Conservation (phyloP, 2,888 invertebrate genomes). For the Meghimatium bilineatum region DNA sequence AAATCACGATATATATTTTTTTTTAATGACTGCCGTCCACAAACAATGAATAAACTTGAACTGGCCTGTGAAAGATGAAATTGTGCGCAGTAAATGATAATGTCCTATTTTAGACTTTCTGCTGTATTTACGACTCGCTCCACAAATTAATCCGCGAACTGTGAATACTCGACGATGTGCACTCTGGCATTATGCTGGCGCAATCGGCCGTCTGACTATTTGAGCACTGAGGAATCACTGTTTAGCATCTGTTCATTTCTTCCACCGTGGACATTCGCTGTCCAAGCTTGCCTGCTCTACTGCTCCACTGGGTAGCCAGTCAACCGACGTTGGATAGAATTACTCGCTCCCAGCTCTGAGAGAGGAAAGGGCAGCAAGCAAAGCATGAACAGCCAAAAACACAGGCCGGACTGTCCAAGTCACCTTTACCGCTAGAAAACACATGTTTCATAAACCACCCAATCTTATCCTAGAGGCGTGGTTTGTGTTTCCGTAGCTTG, state of each 20-base stretch:
- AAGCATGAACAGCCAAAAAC: slow-evolving; percentile 29
- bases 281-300: slow-evolving; percentile 16
- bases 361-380: slow-evolving; percentile 42
- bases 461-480: slow-evolving; percentile 45
- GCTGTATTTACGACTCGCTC: slow-evolving; percentile 26
- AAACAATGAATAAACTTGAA: not conserved
- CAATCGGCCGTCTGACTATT: slow-evolving; percentile 40
- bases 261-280: slow-evolving; percentile 11
- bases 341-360: slow-evolving; percentile 39
- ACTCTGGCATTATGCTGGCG: slow-evolving; percentile 37
- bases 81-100: slow-evolving; percentile 26
- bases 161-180: slow-evolving; percentile 38
- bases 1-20: not conserved
- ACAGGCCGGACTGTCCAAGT: slow-evolving; percentile 38
- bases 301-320: slow-evolving; percentile 41
- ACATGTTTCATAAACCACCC: slow-evolving; percentile 52
- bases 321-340: slow-evolving; percentile 40
- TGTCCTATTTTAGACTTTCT: slow-evolving; percentile 6
- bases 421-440: slow-evolving; percentile 50
- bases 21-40: not conserved
- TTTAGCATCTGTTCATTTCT: slow-evolving; percentile 36
- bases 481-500: slow-evolving; percentile 17
- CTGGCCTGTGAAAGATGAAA: slow-evolving; percentile 22
- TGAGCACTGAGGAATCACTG: slow-evolving; percentile 32
- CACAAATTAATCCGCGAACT: slow-evolving; percentile 28